Conservation (phyloP, 2,888 invertebrate genomes). For the Cyclophora punctaria region DNA sequence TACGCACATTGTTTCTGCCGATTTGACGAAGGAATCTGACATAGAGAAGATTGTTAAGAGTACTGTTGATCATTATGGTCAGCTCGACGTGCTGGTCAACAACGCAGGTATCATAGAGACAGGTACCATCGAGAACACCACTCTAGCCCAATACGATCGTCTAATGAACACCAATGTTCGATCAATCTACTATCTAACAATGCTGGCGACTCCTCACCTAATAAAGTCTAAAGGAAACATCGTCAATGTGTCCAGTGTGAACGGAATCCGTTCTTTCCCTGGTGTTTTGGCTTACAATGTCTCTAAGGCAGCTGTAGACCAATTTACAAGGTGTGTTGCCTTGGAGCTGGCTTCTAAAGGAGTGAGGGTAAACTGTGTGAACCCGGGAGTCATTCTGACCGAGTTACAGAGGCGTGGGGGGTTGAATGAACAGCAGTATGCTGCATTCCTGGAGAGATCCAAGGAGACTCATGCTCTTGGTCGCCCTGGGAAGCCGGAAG, state of each 20-base stretch:
- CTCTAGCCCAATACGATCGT: slow-evolving; percentile 89
- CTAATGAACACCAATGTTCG: slow-evolving; percentile 93
- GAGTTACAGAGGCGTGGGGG: slow-evolving; percentile 92
- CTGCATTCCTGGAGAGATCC: slow-evolving; percentile 86
- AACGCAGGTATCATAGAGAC: slow-evolving; percentile 90
- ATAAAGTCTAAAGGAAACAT: slow-evolving; percentile 90
- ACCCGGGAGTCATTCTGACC: slow-evolving; percentile 94
- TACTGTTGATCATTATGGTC: slow-evolving; percentile 83
- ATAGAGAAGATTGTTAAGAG: slow-evolving; percentile 81
- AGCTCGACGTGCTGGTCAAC: slow-evolving; percentile 89
- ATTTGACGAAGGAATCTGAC: slow-evolving; percentile 83
- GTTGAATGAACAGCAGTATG: slow-evolving; percentile 86
- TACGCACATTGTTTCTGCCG: slow-evolving; percentile 79
- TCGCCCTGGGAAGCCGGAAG: slow-evolving; percentile 86
- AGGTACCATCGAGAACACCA: slow-evolving; percentile 90
- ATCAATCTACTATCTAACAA: slow-evolving; percentile 86
- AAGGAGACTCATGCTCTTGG: slow-evolving; percentile 95
- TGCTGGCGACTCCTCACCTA: slow-evolving; percentile 90
- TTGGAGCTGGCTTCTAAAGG: slow-evolving; percentile 88
- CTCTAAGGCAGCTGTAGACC: slow-evolving; percentile 95
- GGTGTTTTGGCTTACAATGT: slow-evolving; percentile 93
- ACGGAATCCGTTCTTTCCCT: slow-evolving; percentile 92
- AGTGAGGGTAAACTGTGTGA: slow-evolving; percentile 92
- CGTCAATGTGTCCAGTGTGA: slow-evolving; percentile 96
- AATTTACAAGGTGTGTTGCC: slow-evolving; percentile 94